Evolutionary conservation across 2,113 vertebrate species (phyloP), one percentile per base, ranked within the genome.

Genomic region (Callocephalon fimbriatum): DNA sequence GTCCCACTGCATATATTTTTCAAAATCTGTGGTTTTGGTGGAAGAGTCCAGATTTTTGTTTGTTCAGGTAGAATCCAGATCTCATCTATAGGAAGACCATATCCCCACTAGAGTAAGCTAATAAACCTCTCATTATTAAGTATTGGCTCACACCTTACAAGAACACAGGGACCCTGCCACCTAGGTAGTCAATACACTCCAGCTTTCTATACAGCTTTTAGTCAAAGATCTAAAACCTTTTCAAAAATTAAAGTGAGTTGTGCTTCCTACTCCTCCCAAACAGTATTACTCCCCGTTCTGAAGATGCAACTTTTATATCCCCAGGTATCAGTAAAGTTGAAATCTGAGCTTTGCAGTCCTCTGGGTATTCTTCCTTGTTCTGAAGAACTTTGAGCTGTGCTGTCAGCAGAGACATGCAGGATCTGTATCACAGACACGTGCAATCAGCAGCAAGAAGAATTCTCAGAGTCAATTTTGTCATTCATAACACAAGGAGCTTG

Each of bases 381-480:
- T 48, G 37, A 50, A 91, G 22, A 53, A 15, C 59, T 70, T 10
- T 38, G 48, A 83, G 63, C 13, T 61, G 15, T 62, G 44, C 44
- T 81, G 51, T 51, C 51, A 58, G 56, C 10, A 56, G 44, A 74
- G 27, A 6, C 8, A 7, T 0, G 1, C 18, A 65, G 44, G 32
- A 29, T 61, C 40, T 77, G 25, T 45, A 19, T n/a, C 37, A 27
- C 32, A 50, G 45, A 54, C 66, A 79, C 15, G 12, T 20, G 23
- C 88, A 77, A 86, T 29, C 45, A 93, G 54, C 73, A 81, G 85
- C 68, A 96, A 92, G 94, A 47, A 35, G 67, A 25, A 32, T 38
- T 75, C 68, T 92, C 54, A 72, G 18, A 71, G 47, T 61, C 72
- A 72, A 68, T 96, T 95, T 92, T 86, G 58, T 67, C 92, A 79